These are phyloP conservation scores for Oenanthe melanoleuca DNA, from an alignment of 2,113 vertebrate species.

Conservation along the genomic window DNA sequence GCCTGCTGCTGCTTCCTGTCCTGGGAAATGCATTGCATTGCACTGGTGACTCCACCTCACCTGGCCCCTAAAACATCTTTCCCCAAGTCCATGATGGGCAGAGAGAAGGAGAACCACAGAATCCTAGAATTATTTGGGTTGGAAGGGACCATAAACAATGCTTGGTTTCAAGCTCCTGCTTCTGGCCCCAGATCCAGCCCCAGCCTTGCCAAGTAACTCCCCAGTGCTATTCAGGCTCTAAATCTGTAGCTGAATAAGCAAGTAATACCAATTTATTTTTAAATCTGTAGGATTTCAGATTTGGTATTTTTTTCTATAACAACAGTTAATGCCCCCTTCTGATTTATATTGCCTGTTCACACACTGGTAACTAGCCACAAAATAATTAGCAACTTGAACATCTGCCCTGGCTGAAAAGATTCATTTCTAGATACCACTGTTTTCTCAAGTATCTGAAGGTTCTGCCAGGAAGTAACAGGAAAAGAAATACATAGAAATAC, in stretches of 20 bases:
- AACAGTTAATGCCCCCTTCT: neutral
- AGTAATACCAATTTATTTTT: neutral
- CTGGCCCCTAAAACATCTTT: neutral
- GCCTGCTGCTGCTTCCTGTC: neutral
- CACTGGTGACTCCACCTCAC: neutral
- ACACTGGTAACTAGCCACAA: neutral
- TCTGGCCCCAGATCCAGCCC: neutral
- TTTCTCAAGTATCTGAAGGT: neutral
- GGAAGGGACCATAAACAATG: neutral
- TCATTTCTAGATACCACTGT: neutral
- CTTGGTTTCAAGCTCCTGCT: neutral
- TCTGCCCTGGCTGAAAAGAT: neutral
- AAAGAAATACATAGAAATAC: neutral
- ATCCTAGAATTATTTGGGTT: neutral
- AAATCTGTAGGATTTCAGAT: neutral
- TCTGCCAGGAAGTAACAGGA: neutral
- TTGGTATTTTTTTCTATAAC: neutral
- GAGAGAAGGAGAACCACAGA: neutral
- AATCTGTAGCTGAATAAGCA: neutral
- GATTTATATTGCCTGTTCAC: neutral
- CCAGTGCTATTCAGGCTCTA: neutral
- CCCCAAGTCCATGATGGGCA: neutral
- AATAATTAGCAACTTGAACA: neutral
- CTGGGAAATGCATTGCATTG: neutral
- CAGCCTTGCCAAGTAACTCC: neutral